A percentile compares a stretch with the other conserved stretches of the same genome.
Evolutionary conservation across 2,113 vertebrate genomes (phyloP).

Genomic region (Vombatus ursinus): DNA sequence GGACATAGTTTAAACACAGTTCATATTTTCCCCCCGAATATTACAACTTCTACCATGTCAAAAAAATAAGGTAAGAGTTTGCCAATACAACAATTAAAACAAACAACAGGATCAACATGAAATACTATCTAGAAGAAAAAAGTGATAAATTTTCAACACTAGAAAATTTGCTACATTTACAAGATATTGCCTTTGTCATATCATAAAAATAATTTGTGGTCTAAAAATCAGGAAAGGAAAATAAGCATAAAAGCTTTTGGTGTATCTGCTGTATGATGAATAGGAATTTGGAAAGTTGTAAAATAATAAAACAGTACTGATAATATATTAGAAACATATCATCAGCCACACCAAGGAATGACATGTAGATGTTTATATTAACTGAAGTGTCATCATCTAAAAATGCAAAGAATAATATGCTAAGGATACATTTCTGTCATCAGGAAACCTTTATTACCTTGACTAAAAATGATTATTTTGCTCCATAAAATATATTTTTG

Average conservation of each 20-base stretch:
- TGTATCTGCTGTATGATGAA: neutral
- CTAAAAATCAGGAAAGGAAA: neutral
- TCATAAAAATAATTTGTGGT: neutral
- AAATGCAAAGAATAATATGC: neutral
- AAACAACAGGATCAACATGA: constrained; percentile 7
- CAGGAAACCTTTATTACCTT: neutral
- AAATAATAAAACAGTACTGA: neutral
- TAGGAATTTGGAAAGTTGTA: neutral
- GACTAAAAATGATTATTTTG: neutral
- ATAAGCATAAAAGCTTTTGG: neutral
- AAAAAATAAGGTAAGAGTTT: constrained; percentile 25
- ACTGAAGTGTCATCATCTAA: neutral
- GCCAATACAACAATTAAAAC: constrained; percentile 13
- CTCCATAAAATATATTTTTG: neutral
- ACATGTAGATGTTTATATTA: neutral
- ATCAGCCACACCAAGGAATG: neutral
- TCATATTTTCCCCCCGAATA: constrained; percentile 33
- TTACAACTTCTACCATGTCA: neutral
- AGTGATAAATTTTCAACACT: constrained; percentile 56
- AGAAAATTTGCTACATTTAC: constrained; percentile 30
- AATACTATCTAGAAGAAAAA: constrained; percentile 39
- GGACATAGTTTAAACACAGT: constrained; percentile 6
- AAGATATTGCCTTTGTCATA: neutral
- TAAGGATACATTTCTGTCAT: neutral
- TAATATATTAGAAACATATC: neutral